Conservation (phyloP, 2,113 vertebrate species). For the Pelecanoides urinatrix region DNA sequence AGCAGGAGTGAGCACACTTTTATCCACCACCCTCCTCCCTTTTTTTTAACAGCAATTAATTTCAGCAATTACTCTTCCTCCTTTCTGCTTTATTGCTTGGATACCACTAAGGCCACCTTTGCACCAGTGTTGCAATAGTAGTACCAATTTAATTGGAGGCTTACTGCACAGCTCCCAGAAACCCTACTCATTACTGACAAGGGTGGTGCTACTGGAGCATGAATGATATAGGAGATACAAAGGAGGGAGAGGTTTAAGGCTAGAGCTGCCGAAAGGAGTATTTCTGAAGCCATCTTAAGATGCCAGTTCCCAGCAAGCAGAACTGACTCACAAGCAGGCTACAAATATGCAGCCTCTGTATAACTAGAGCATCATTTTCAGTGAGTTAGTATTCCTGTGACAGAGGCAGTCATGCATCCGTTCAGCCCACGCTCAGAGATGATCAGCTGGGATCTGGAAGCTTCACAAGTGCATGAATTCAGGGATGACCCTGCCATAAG, state of each 20-base stretch:
- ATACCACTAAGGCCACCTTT: neutral
- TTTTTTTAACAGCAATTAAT: neutral
- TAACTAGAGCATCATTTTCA: neutral
- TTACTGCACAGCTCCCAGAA: neutral
- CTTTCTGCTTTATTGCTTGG: neutral
- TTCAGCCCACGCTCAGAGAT: neutral
- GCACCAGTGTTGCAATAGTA: neutral
- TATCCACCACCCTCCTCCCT: rapidly evolving
- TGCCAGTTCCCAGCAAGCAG: neutral
- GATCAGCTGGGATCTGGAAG: neutral
- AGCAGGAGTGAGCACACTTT: neutral
- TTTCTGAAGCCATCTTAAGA: neutral
- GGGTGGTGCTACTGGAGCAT: neutral
- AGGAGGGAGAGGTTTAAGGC: neutral
- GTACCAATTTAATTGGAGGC: neutral
- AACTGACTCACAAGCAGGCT: neutral
- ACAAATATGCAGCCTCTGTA: neutral
- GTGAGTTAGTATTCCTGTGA: neutral
- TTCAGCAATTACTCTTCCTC: neutral
- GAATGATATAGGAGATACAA: neutral
- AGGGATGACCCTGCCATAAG: neutral
- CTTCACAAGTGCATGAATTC: neutral
- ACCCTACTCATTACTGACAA: neutral
- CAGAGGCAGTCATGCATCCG: rapidly evolving
- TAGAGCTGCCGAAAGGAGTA: neutral